A percentile compares a stretch with the other conserved stretches of the same genome.
These are phyloP conservation scores for Halocaridina rubra DNA, from an alignment of 2,888 invertebrate species.

Conservation along the genomic window DNA sequence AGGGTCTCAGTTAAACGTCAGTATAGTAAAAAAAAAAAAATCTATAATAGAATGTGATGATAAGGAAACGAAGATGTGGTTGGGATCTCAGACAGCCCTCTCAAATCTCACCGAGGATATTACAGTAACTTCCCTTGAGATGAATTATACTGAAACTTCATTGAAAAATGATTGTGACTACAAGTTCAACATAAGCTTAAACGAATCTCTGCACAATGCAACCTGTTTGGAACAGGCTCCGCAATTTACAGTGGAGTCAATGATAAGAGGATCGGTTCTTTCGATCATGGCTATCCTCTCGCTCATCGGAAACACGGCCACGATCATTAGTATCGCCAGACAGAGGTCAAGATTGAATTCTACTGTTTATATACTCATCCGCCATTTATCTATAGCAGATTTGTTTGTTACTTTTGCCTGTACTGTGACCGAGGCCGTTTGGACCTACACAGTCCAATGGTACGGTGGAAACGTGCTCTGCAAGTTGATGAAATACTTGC, in stretches of 20 bases:
- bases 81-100: too few relatives aligned
- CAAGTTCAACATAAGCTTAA: neutral
- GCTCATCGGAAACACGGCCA: conserved; percentile 80
- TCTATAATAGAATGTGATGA: too few relatives aligned
- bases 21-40: too few relatives aligned
- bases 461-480: conserved; percentile 81
- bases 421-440: conserved; percentile 82
- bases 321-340: conserved; percentile 78
- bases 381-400: conserved; percentile 86
- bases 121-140: too few relatives aligned
- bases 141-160: neutral
- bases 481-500: conserved; percentile 80
- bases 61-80: too few relatives aligned
- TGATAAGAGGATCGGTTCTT: conserved; percentile 76
- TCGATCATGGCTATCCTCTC: conserved; percentile 79
- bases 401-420: conserved; percentile 84
- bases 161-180: conserved; percentile 5
- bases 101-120: too few relatives aligned
- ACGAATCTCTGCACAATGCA: conserved; percentile 8
- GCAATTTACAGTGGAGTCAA: conserved; percentile 70
- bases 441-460: conserved; percentile 84
- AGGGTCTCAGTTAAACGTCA: too few relatives aligned
- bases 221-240: conserved; percentile 72
- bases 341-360: conserved; percentile 65
- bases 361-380: conserved; percentile 78